These are phyloP conservation scores for Colletes latitarsis DNA, from an alignment of 1,140 invertebrate genomes.

Conservation along the genomic window DNA sequence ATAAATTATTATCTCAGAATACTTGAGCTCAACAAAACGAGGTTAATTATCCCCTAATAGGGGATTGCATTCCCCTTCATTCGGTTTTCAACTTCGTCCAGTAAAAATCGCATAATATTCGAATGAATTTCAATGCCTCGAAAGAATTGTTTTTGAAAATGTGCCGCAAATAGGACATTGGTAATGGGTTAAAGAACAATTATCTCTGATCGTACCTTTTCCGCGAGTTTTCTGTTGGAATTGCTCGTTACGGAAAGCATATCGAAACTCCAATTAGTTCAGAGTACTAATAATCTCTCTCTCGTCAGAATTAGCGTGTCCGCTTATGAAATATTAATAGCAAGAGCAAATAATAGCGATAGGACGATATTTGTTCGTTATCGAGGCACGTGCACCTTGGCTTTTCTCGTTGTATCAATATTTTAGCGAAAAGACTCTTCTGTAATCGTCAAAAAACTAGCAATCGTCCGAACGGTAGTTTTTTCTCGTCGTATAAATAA, in stretches of 20 bases:
- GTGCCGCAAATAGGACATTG: no score
- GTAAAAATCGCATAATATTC: no score
- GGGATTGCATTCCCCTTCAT: no score
- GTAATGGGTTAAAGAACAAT: not conserved
- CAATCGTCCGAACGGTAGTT: not conserved
- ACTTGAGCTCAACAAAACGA: no score
- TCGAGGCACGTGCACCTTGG: no score
- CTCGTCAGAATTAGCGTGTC: not conserved
- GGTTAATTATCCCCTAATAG: no score
- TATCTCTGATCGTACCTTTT: not conserved
- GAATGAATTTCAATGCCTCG: no score
- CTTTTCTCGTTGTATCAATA: not conserved
- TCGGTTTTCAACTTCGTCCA: no score
- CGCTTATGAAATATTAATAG: not conserved
- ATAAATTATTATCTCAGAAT: no score
- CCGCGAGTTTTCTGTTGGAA: no score
- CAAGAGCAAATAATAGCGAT: not conserved
- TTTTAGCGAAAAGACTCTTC: not conserved
- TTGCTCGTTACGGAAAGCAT: not conserved
- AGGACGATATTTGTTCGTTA: not conserved
- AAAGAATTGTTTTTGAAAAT: no score
- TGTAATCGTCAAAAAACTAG: not conserved
- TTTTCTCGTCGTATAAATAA: not conserved
- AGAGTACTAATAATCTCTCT: not conserved
- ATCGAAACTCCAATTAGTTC: not conserved